phyloP scores from a whole-genome alignment of 2,113 vertebrate genomes.

The Tyrannus savana region DNA sequence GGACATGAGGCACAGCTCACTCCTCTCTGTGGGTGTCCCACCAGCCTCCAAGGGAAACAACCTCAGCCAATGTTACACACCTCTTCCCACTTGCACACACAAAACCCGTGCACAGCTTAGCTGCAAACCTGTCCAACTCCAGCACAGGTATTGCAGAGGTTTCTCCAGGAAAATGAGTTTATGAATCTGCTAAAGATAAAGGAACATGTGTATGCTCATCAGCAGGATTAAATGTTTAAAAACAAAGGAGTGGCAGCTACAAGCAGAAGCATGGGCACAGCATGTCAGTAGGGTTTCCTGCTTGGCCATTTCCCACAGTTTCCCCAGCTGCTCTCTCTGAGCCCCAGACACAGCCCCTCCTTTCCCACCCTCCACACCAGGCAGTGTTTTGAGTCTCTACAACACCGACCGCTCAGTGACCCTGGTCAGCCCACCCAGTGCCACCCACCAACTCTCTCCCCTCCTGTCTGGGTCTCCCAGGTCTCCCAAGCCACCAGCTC shows the following conservation, averaged over 20 bases:
- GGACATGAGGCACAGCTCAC: neutral
- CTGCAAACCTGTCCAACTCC: neutral
- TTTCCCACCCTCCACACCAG: neutral
- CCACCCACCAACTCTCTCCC: neutral
- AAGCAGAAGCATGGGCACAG: neutral
- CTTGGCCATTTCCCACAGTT: neutral
- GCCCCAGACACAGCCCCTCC: neutral
- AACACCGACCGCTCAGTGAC: accelerated
- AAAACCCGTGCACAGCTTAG: neutral
- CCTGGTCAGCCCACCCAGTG: accelerated
- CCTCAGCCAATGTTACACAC: neutral
- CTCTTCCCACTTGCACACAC: neutral
- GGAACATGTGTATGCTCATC: accelerated
- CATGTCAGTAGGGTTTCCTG: accelerated
- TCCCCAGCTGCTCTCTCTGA: neutral
- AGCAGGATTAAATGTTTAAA: neutral
- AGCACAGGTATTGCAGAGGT: accelerated
- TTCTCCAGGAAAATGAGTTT: neutral
- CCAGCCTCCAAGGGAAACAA: neutral
- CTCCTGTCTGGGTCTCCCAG: neutral
- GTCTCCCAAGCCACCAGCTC: neutral
- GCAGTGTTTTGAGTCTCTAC: neutral
- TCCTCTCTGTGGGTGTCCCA: neutral
- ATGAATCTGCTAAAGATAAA: neutral
- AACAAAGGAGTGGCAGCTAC: neutral